Evolutionary conservation across 2,888 invertebrate genomes (phyloP), one percentile per base, ranked within the genome.

Genomic region (Slavum lentiscoides): DNA sequence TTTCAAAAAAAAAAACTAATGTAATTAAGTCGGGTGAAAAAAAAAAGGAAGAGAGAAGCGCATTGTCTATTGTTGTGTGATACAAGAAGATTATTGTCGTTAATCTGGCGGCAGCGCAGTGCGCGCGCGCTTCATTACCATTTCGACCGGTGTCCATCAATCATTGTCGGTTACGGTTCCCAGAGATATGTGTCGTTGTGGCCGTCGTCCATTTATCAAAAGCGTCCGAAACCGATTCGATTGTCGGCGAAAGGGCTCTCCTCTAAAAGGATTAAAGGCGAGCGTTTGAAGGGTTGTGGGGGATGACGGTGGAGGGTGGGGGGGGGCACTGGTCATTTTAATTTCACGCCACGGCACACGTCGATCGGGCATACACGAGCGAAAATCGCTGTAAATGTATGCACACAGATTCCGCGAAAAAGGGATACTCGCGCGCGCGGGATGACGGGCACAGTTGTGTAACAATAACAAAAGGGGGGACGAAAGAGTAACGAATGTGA

Each of bases 191-290:
- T 80, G 80, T 80, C 80, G 80, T 43, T 72, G 80, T n/a, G 80
- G 80, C 72, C 70, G 64, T 72, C 72, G 72, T 80, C 64, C 80
- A 80, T 80, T 80, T 80, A 80, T 80, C 80, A 80, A 80, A 80
- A 80, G 72, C 72, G 64, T 39, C 72, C 80, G 80, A 80, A 80
- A 80, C 80, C 72, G 80, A 80, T 80, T 80, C 70, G 80, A 80
- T 72, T 80, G 70, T 72, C 72, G 72, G 70, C 80, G 62, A 80
- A 70, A 64, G 72, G 70, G 69, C 80, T 77, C 69, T 80, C 55
- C 69, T 80, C 55, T 80, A 80, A 80, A 80, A 80, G 80, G 80
- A 80, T 80, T 80, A 80, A 58, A 80, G 64, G 64, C 80, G 64
- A 43, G 23, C 23, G 43, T 64, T 68, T 19, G 37, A 15, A 55